phyloP scores from a whole-genome alignment of 2,888 invertebrate genomes.

The Ochropleura leucogaster region DNA sequence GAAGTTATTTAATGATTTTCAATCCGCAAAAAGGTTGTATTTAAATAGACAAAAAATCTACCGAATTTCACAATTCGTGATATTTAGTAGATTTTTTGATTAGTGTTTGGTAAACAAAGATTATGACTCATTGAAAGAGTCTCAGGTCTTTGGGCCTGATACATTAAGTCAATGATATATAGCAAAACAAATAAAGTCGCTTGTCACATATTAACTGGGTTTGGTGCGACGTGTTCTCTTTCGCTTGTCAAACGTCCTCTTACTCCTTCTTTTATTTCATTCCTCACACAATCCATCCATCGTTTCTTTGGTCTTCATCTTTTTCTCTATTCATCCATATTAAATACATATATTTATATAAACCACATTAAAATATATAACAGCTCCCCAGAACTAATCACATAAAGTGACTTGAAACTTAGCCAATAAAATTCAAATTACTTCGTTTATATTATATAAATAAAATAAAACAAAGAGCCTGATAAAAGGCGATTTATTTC shows the following conservation, averaged over 20 bases:
- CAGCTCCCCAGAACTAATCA: neutral
- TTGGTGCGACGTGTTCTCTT: too few species aligned
- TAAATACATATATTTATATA: neutral
- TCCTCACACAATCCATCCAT: too few species aligned
- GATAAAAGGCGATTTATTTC: conserved; percentile 13
- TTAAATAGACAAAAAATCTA: neutral
- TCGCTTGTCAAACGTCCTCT: too few species aligned
- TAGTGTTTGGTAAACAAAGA: neutral
- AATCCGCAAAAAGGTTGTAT: neutral
- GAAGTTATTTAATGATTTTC: too few species aligned
- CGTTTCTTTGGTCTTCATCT: too few species aligned
- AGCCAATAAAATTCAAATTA: neutral
- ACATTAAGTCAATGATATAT: neutral
- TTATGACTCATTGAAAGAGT: neutral
- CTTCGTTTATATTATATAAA: neutral
- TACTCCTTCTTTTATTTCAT: too few species aligned
- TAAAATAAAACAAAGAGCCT: neutral
- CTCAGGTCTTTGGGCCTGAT: neutral
- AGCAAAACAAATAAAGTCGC: neutral
- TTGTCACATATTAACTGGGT: neutral
- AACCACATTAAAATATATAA: neutral
- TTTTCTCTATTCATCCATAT: neutral
- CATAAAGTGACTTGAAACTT: neutral
- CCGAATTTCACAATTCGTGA: neutral
- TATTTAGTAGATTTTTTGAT: neutral